Base-by-base conservation (phyloP, 1,140 invertebrate genomes). In the Ectropis grisescens region DNA sequence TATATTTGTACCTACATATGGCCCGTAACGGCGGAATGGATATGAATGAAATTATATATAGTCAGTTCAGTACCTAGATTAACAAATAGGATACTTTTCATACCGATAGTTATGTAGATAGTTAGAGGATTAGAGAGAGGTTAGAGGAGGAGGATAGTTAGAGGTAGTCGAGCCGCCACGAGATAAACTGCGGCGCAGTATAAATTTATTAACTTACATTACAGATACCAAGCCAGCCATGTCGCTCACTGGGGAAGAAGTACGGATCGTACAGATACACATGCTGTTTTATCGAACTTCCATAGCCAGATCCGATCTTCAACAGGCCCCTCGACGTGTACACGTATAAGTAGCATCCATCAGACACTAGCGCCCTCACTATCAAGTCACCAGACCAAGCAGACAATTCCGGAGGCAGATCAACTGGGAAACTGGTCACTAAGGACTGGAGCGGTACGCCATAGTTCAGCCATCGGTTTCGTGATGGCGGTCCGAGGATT, bases 231-330 rank as follows among this genome's bases (percentile, higher is more conserved):
- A 97, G 82, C 91, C 92, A 95, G 31, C 92, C 92, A 44, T 83
- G 86, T 56, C 88, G 85, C 39, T 92, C 90, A 36, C 85, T 85
- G 12, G 88, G 85, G 74, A 92, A 93, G 70, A 94, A 92, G 68
- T 94, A 90, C 25, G 89, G 84, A 69, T 93, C 93, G 54, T 90
- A 88, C 40, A 87, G 75, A 69, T 96, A 95, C 22, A 96, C 80
- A 70, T 94, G 91, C 14, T 94, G 94, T 82, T 91, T 93, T 41
- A 95, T 87, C 7, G 95, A 96, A 47, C 91, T 93, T 23, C 91
- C 91, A 80, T 95, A 97, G 11, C 96, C 96, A 46, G 94, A 94
- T 4, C 96, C 96, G 50, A 98, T 89, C 84, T 98, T 97, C 16
- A 93, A 85, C 28, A 97, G 82, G 5, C 94, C 91, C 57, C 87